These are phyloP conservation scores for Lateolabrax maculatus DNA, from an alignment of 2,797 vertebrate species.

Conservation along the genomic window DNA sequence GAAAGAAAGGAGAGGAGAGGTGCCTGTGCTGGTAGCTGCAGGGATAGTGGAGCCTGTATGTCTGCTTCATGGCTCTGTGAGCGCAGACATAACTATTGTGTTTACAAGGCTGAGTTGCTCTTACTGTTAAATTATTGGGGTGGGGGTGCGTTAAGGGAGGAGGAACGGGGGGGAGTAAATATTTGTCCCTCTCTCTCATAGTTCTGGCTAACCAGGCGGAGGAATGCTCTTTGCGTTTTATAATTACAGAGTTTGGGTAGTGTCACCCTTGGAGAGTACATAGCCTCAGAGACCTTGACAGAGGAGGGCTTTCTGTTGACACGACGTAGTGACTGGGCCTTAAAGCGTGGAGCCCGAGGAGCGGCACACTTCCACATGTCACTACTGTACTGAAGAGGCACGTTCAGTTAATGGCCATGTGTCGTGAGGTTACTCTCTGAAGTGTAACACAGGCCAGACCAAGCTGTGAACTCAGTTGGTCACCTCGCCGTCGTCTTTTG, in stretches of 20 bases:
- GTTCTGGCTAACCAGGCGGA: slow-evolving; percentile 84
- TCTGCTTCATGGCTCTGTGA: slow-evolving; percentile 88
- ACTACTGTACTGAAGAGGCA: slow-evolving; percentile 26
- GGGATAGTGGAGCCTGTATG: slow-evolving; percentile 84
- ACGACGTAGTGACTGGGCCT: not conserved
- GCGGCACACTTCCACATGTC: slow-evolving; percentile 36
- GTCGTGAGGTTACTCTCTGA: slow-evolving; percentile 21
- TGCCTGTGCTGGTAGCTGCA: slow-evolving; percentile 68
- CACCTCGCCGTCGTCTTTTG: slow-evolving; percentile 19
- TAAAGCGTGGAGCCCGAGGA: slow-evolving; percentile 22
- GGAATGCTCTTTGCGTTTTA: slow-evolving; percentile 81
- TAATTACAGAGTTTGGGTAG: slow-evolving; percentile 83
- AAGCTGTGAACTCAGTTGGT: slow-evolving; percentile 38
- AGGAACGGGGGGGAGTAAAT: slow-evolving; percentile 62
- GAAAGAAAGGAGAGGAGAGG: slow-evolving; percentile 29
- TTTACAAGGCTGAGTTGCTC: slow-evolving; percentile 88
- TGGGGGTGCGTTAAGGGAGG: slow-evolving; percentile 54
- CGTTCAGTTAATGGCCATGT: slow-evolving; percentile 27
- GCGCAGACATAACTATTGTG: slow-evolving; percentile 86
- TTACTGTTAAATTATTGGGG: slow-evolving; percentile 85
- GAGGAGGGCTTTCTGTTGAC: slow-evolving; percentile 27
- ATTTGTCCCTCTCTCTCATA: slow-evolving; percentile 80
- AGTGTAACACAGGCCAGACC: slow-evolving; percentile 21
- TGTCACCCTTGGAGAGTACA: slow-evolving; percentile 76
- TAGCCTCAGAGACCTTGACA: slow-evolving; percentile 62